Conservation (phyloP, 2,797 vertebrate species). For the Triplophysa bombifrons region DNA sequence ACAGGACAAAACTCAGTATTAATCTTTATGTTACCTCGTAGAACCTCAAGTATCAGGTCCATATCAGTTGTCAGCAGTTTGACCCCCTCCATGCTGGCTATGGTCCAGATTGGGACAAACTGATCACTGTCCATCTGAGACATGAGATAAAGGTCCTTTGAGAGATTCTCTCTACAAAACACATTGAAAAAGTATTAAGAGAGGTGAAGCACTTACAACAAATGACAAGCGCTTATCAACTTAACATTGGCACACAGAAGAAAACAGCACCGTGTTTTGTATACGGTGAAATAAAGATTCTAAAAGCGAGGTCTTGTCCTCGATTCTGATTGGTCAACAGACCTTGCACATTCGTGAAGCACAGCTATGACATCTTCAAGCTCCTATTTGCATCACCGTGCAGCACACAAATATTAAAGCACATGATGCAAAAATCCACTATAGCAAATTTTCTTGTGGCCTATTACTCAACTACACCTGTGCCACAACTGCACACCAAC, state of each 20-base stretch:
- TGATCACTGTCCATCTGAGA: constrained; percentile 99
- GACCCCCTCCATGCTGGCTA: constrained; percentile 97
- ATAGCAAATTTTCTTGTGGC: no score
- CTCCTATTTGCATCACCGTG: not conserved
- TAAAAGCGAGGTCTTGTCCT: not conserved
- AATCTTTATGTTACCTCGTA: constrained; percentile 81
- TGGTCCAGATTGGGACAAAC: constrained; percentile 96
- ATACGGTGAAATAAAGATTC: not conserved
- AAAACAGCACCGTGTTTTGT: not conserved
- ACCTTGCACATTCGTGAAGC: not conserved
- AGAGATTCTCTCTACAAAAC: constrained; percentile 88
- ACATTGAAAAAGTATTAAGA: not conserved
- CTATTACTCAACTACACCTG: not conserved
- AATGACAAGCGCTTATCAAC: not conserved
- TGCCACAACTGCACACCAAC: not conserved
- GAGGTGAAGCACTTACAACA: not conserved
- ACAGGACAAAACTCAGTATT: not conserved
- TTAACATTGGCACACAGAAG: no score
- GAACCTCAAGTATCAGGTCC: constrained; percentile 92
- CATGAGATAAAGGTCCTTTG: constrained; percentile 97
- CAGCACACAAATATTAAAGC: not conserved
- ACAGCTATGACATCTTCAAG: not conserved
- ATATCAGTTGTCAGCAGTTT: constrained; percentile 95
- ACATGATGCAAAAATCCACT: not conserved
- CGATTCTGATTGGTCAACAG: not conserved